phyloP scores from a whole-genome alignment of 1,140 invertebrate species.

The Pentalonia nigronervosa region DNA sequence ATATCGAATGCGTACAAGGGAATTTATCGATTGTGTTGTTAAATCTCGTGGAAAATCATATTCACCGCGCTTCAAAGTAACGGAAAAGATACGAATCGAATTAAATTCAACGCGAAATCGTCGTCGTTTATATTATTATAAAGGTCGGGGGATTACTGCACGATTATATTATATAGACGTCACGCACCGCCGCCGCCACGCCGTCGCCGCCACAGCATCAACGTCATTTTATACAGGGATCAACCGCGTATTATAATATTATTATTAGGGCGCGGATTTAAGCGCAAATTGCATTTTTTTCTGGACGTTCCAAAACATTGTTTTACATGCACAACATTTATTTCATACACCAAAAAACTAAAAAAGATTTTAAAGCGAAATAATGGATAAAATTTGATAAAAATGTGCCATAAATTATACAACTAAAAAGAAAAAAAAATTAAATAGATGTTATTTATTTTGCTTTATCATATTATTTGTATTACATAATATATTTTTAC shows the following conservation, averaged over 20 bases:
- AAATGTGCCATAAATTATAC: background rate
- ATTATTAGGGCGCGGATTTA: background rate
- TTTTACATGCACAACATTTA: background rate
- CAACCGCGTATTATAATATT: background rate
- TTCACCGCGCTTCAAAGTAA: conserved; percentile 14
- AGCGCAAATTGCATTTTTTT: background rate
- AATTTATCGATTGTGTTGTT: conserved; percentile 21
- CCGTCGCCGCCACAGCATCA: too few species aligned
- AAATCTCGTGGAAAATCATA: conserved; percentile 31
- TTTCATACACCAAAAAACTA: background rate
- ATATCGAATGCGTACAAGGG: background rate
- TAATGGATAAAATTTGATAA: background rate
- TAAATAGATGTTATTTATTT: too few species aligned
- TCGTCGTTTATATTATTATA: background rate
- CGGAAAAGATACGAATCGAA: conserved; percentile 47
- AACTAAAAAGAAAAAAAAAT: too few species aligned
- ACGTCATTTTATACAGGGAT: background rate
- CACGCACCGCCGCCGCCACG: background rate
- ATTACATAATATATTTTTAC: too few species aligned
- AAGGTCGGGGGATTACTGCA: background rate
- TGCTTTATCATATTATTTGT: too few species aligned
- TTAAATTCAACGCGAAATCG: conserved; percentile 11
- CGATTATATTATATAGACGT: background rate
- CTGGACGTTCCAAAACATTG: background rate
- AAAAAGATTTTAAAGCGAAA: background rate